Evolutionary conservation across 2,888 invertebrate species (phyloP).

Genomic region (Ctenicera cuprea): DNA sequence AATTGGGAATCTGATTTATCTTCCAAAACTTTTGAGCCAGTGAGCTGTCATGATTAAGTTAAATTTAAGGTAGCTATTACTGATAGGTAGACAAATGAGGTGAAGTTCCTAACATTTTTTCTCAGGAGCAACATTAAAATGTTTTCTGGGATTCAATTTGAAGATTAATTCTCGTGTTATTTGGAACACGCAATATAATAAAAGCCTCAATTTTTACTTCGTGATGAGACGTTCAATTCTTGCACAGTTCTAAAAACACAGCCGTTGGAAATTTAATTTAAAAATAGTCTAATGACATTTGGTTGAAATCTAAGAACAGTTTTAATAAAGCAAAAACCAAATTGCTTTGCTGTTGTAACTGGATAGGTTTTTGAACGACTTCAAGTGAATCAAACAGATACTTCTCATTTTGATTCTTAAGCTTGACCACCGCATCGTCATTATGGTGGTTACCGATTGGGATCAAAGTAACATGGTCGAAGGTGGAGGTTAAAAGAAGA

Average conservation of each 20-base stretch:
- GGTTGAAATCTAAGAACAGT: not conserved
- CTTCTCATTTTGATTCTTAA: not conserved
- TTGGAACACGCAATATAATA: conserved; percentile 20
- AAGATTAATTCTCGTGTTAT: not conserved
- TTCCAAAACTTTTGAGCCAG: not conserved
- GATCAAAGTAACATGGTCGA: conserved; percentile 9
- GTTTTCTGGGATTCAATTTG: conserved; percentile 23
- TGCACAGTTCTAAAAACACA: not conserved
- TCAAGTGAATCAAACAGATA: not conserved
- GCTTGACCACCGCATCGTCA: conserved; percentile 18
- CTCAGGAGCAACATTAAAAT: conserved; percentile 15
- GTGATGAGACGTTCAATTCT: not conserved
- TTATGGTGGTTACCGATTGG: conserved; percentile 4
- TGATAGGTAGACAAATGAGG: conserved; percentile 13
- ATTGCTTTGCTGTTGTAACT: conserved; percentile 4
- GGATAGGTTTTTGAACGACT: not conserved
- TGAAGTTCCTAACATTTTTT: conserved; percentile 1
- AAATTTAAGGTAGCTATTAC: conserved; percentile 8
- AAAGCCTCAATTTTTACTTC: not conserved
- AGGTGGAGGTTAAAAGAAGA: conserved; percentile 18
- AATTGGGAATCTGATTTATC: too few species aligned
- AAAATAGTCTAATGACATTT: conserved; percentile 20
- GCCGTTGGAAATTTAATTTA: not conserved
- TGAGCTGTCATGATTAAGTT: conserved; percentile 20
- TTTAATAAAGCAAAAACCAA: conserved; percentile 21